Evolutionary conservation across 2,113 vertebrate genomes (phyloP).

Genomic region (Syngnathoides biaculeatus): DNA sequence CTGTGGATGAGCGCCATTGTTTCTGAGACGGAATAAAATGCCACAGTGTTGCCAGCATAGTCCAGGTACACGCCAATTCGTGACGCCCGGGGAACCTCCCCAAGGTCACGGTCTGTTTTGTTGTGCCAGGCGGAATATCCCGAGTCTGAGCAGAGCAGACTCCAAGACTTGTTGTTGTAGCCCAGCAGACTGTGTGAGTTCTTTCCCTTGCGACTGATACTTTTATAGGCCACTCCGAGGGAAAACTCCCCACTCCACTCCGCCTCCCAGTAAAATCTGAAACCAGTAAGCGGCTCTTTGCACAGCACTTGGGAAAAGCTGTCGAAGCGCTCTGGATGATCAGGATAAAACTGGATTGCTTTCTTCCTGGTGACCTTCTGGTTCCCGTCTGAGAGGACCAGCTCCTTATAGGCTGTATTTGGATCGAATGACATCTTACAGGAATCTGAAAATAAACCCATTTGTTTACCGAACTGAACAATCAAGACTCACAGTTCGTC

Average conservation of each 20-base stretch:
- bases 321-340: constrained; percentile 77
- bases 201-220: constrained; percentile 75
- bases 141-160: constrained; percentile 82
- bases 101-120: constrained; percentile 69
- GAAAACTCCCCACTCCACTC: constrained; percentile 77
- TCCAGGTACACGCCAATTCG: constrained; percentile 84
- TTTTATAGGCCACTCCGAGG: constrained; percentile 80
- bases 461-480: not conserved
- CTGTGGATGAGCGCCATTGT: constrained; percentile 72
- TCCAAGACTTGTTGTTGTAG: constrained; percentile 85
- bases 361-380: constrained; percentile 58
- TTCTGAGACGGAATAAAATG: constrained; percentile 83
- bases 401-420: constrained; percentile 74
- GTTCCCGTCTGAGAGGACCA: constrained; percentile 68
- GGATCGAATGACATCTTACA: constrained; percentile 70
- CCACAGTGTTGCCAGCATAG: constrained; percentile 69
- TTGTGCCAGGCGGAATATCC: constrained; percentile 86
- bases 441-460: constrained; percentile 53
- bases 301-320: constrained; percentile 87
- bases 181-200: constrained; percentile 82
- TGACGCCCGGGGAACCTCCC: constrained; percentile 42
- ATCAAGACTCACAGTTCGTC: not conserved
- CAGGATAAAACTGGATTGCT: constrained; percentile 59
- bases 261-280: constrained; percentile 90
- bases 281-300: constrained; percentile 68